These are phyloP conservation scores for Malurus elegans DNA, from an alignment of 2,113 vertebrate species.

Conservation along the genomic window DNA sequence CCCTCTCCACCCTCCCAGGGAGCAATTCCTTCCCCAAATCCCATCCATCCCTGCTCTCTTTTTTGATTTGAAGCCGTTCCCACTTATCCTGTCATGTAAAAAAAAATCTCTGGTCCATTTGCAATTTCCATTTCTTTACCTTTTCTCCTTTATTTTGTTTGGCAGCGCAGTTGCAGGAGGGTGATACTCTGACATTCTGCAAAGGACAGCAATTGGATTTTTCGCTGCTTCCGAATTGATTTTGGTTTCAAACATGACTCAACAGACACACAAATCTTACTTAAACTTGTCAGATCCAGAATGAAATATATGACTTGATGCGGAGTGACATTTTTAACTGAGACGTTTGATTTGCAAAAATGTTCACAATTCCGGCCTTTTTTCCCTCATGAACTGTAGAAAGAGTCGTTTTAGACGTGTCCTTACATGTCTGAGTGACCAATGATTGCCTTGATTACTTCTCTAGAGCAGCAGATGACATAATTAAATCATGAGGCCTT, in stretches of 20 bases:
- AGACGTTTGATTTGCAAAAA: constrained; percentile 15
- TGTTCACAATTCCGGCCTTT: background rate
- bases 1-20: background rate
- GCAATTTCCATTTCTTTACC: background rate
- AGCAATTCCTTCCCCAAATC: background rate
- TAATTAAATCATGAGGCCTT: background rate
- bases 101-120: background rate
- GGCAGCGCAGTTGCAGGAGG: background rate
- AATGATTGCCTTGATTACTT: background rate
- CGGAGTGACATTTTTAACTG: constrained; percentile 5
- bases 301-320: background rate
- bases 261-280: constrained; percentile 52
- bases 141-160: background rate
- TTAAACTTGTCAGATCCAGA: constrained; percentile 30
- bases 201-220: constrained; percentile 25
- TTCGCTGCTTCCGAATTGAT: constrained; percentile 20
- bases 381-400: background rate
- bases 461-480: background rate
- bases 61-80: background rate
- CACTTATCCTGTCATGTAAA: background rate
- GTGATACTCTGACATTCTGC: constrained; percentile 14
- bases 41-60: background rate
- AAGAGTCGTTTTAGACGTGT: background rate
- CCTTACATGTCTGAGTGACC: background rate
- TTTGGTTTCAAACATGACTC: constrained; percentile 10